phyloP scores from a whole-genome alignment of 2,888 invertebrate species.

The Mactromeris polynyma region DNA sequence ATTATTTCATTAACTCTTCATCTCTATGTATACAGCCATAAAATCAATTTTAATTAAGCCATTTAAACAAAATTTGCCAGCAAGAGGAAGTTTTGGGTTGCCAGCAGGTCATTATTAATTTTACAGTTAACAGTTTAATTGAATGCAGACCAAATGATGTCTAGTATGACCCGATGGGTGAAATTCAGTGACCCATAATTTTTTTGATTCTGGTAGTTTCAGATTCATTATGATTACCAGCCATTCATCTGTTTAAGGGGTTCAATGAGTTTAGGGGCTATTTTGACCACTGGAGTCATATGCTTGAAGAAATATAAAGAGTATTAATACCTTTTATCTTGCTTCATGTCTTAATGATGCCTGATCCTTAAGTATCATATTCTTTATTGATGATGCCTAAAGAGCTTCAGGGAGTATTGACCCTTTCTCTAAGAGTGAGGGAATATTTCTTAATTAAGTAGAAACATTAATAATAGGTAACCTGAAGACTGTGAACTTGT shows the following conservation, averaged over 20 bases:
- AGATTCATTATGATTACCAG: neutral
- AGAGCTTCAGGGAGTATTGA: neutral
- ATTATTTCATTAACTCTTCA: neutral
- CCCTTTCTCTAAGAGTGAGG: neutral
- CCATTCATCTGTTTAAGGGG: neutral
- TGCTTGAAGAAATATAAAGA: neutral
- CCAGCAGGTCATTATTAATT: neutral
- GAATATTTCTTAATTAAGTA: neutral
- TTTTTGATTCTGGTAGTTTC: neutral
- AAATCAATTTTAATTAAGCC: neutral
- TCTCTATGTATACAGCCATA: neutral
- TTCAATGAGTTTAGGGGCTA: neutral
- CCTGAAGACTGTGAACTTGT: neutral
- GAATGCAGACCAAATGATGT: neutral
- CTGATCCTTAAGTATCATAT: slow-evolving; percentile 6
- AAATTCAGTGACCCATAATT: neutral
- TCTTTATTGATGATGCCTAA: neutral
- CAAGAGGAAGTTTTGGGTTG: neutral
- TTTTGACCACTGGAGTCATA: neutral
- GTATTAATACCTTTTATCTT: neutral
- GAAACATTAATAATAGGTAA: neutral
- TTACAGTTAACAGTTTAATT: slow-evolving; percentile 10
- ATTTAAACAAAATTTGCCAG: neutral
- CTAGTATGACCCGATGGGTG: neutral
- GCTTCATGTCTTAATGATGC: neutral